These are phyloP conservation scores for Aphaenogaster ashmeadi DNA, from an alignment of 1,140 invertebrate genomes.

Conservation along the genomic window DNA sequence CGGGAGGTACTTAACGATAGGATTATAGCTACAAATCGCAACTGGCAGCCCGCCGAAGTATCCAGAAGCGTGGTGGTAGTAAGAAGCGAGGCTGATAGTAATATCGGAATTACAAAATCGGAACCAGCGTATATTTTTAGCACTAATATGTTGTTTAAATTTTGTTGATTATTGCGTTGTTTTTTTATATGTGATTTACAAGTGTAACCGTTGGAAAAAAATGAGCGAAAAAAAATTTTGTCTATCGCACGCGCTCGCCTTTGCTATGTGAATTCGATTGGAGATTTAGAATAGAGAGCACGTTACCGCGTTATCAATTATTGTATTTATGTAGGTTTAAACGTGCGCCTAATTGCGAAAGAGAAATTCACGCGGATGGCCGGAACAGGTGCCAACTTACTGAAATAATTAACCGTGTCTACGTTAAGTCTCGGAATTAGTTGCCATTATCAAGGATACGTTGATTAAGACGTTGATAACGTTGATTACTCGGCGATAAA, in stretches of 20 bases:
- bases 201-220: background rate
- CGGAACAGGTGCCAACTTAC: conserved; percentile 17
- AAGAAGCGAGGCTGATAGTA: conserved; percentile 34
- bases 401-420: conserved; percentile 18
- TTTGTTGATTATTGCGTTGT: conserved; percentile 38
- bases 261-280: conserved; percentile 10
- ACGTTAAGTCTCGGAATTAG: background rate
- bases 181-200: conserved; percentile 53
- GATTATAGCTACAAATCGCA: background rate
- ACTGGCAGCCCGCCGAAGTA: background rate
- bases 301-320: background rate
- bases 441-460: conserved; percentile 40
- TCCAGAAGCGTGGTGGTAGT: background rate
- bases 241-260: background rate
- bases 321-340: conserved; percentile 33
- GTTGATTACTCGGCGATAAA: conserved; percentile 15
- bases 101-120: conserved; percentile 13
- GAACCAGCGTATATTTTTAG: conserved; percentile 21
- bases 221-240: background rate
- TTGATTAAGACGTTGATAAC: conserved; percentile 37
- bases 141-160: conserved; percentile 8
- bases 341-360: background rate
- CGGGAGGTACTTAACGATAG: background rate
- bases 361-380: background rate
- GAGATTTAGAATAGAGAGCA: background rate